phyloP scores from a whole-genome alignment of 2,113 vertebrate species.

The Tauraco erythrolophus region DNA sequence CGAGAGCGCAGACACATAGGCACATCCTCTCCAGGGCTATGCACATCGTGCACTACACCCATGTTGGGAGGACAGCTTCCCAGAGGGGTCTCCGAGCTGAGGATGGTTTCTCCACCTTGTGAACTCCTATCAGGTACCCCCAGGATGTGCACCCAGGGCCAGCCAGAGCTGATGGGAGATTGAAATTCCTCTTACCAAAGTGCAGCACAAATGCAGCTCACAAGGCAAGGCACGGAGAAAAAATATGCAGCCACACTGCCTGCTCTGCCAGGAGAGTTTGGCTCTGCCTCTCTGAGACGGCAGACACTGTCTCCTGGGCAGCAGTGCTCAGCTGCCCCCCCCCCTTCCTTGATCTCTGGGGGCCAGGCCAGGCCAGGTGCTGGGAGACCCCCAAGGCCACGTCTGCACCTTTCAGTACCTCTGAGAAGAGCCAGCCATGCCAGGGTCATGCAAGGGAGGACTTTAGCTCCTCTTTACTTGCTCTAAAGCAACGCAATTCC shows the following conservation, averaged over 20 bases:
- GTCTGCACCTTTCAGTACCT: not conserved
- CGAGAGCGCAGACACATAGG: accelerated
- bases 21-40: accelerated
- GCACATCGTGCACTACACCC: accelerated
- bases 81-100: not conserved
- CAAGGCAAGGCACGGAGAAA: not conserved
- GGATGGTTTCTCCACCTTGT: not conserved
- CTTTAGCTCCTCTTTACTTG: not conserved
- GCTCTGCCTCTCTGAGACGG: not conserved
- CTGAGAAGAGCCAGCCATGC: not conserved
- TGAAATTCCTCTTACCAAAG: not conserved
- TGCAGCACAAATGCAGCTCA: not conserved
- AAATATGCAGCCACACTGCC: not conserved
- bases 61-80: accelerated
- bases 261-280: not conserved
- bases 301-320: not conserved
- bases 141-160: not conserved
- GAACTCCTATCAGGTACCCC: not conserved
- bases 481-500: not conserved
- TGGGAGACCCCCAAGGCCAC: not conserved
- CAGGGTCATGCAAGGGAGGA: not conserved
- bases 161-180: not conserved
- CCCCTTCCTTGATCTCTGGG: not conserved
- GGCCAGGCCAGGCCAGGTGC: not conserved
- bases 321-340: not conserved